Evolutionary conservation across 2,797 vertebrate genomes (phyloP), one percentile per base, ranked within the genome.

Genomic region (Odontamblyopus lacepedii): DNA sequence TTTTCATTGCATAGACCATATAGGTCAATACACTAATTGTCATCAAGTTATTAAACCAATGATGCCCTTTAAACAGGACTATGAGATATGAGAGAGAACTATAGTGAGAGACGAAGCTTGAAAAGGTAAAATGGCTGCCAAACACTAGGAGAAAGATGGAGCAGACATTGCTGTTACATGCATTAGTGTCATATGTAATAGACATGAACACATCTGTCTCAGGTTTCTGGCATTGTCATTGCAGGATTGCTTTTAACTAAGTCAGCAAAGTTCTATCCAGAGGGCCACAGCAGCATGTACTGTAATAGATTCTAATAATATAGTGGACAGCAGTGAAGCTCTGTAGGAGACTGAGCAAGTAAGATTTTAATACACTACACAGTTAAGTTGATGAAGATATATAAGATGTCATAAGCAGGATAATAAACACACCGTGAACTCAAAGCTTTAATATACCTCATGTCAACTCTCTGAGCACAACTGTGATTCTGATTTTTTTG

Each of bases 41-140:
- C 53, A 71, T 68, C 60, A 60, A 73, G 59, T 79, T 75, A 76
- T 72, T 78, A 73, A 32, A 32, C 41, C 38, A 2, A 26, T 59
- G 57, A 59, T 55, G 51, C 51, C 16, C 51, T 55, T 55, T 55
- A 19, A 19, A 55, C 19, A n/a, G 16, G 51, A 48, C 44, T 55
- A 8, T 19, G 51, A 55, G 51, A n/a, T 6, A n/a, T 55, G 51
- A 55, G 51, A 53, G 18, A 6, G 51, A 2, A n/a, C 1, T 9
- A 38, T 38, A 57, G 26, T 27, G 26, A 9, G 23, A 26, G 23
- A 11, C 56, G 15, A 56, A 51, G 4, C 1, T 6, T n/a, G 18
- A 55, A 9, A 19, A 7, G 19, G 18, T n/a, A 19, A 53, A 53
- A 23, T 13, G 4, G 23, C 8, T 55, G 6, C 19, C 9, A 56